Base-by-base conservation (phyloP, 2,113 vertebrate species). In the Otolemur garnettii region DNA sequence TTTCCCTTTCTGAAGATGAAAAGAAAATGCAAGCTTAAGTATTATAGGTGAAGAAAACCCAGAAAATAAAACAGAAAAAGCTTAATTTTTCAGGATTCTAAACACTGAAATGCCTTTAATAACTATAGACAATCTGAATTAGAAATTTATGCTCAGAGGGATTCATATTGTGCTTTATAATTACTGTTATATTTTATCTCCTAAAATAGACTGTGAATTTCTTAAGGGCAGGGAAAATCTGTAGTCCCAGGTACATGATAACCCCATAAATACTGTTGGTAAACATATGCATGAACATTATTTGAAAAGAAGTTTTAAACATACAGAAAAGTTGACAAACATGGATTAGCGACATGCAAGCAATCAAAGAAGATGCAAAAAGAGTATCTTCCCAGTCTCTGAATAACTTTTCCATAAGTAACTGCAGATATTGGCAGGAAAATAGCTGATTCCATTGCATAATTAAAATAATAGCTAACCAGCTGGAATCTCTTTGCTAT, bases 391-490 rank as follows among this genome's bases (percentile, higher is more conserved):
- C 59, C 81, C 21, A 59, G 45, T 78, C 42, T 94, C 38, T 86
- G 55, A 85, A 93, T 92, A 92, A 95, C 38, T 96, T 97, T 91
- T 95, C 62, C 35, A 79, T 90, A 96, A 97, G 93, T 66, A 97
- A 96, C 90, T 96, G 94, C 57, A 95, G 66, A 97, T 89, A 94
- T 17, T 97, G 96, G 91, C 91, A 97, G 38, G 4, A 62, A 97
- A 97, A 95, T n/a, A 96, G 71, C 89, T 96, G 87, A 97, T 96
- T 87, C 50, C 72, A 79, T 95, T 90, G 69, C 66, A 93, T 93
- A 92, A 96, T 97, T 94, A 97, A 96, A 97, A 96, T 97, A 96
- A 97, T 96, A 96, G 85, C 89, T 95, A 97, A 96, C 94, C 97
- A 98, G 96, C 96, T 97, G 94, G 93, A 97, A 88, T 97, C 81